Evolutionary conservation across 2,797 vertebrate genomes (phyloP), one percentile per base, ranked within the genome.

Genomic region (Syncerus caffer): DNA sequence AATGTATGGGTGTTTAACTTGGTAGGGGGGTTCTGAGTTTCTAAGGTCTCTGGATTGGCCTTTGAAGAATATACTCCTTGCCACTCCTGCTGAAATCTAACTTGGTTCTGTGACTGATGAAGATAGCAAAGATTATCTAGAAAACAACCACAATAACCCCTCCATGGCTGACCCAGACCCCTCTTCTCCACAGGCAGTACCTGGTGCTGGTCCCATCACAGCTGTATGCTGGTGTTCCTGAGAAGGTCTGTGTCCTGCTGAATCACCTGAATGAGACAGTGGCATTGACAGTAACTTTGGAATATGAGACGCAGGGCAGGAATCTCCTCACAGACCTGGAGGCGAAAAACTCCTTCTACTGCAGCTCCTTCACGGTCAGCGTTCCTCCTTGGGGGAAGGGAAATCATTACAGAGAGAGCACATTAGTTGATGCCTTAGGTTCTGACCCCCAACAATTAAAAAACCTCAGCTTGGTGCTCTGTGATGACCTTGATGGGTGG

Each of bases 261-360:
- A 97, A 47, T 53, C 58, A 98, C 85, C 95, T 99, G 97, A 99
- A 98, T 0, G 98, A 99, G 78, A 97, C 98, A 0, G 98, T 98
- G 96, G 97, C 88, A 0, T 93, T 98, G 83, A 98, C 67, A 13
- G 2, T 97, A 42, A 95, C 47, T 0, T 74, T 99, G 0, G 97
- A 98, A 9, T 42, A 80, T 0, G 29, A 27, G 6, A 6, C 1
- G 6, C 96, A 97, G n/a, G 85, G 3, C 64, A 97, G 67, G 51
- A 19, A 92, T 78, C 95, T 97, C 51, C 95, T 99, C 31, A 74
- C 89, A 0, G 83, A 98, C 0, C 21, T 94, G 47, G 95, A 97
- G 64, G 58, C 97, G 13, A 93, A 83, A 31, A 71, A 93, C 0
- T 3, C 94, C 1, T 98, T 96, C 76, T 21, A 90, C 45, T 98